Evolutionary conservation across 2,888 invertebrate species (phyloP).

Genomic region (Drosophila longiperda): DNA sequence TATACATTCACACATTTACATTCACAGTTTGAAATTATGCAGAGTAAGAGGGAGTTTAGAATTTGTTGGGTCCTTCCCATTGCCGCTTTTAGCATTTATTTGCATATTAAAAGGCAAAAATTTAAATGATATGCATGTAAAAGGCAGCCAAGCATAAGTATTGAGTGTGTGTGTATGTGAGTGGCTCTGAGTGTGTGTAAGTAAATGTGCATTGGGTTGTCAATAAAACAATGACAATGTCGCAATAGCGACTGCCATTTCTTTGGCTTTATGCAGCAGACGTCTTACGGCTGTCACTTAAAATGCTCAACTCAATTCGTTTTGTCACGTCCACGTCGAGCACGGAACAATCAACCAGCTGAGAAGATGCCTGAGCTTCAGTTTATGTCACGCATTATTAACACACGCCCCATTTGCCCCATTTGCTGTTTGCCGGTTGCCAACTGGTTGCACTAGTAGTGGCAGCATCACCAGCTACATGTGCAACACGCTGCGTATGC

Average conservation of each 20-base stretch:
- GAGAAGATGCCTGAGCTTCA: constrained; percentile 58
- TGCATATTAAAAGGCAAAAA: constrained; percentile 71
- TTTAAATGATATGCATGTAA: constrained; percentile 63
- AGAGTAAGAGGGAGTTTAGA: constrained; percentile 35
- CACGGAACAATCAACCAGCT: constrained; percentile 50
- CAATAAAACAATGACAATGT: constrained; percentile 76
- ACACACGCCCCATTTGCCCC: constrained; percentile 65
- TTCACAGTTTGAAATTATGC: constrained; percentile 27
- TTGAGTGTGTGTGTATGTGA: not conserved
- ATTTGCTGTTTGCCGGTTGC: constrained; percentile 20
- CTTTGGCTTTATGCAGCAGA: constrained; percentile 28
- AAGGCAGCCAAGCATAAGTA: constrained; percentile 32
- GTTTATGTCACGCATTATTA: constrained; percentile 79
- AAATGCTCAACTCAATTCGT: constrained; percentile 77
- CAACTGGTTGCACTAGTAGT: constrained; percentile 21
- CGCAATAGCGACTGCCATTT: constrained; percentile 45
- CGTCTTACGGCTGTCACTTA: constrained; percentile 65
- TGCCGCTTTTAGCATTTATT: constrained; percentile 59
- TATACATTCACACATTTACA: constrained; percentile 40
- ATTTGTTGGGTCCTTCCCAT: constrained; percentile 40
- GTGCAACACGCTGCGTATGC: constrained; percentile 71
- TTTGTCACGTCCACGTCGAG: constrained; percentile 66
- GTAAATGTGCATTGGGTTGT: constrained; percentile 34
- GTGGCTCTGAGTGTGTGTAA: constrained; percentile 7
- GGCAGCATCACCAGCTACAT: constrained; percentile 21